Evolutionary conservation across 2,888 invertebrate species (phyloP), one percentile per base, ranked within the genome.

Genomic region (Phrixothrix hirtus): DNA sequence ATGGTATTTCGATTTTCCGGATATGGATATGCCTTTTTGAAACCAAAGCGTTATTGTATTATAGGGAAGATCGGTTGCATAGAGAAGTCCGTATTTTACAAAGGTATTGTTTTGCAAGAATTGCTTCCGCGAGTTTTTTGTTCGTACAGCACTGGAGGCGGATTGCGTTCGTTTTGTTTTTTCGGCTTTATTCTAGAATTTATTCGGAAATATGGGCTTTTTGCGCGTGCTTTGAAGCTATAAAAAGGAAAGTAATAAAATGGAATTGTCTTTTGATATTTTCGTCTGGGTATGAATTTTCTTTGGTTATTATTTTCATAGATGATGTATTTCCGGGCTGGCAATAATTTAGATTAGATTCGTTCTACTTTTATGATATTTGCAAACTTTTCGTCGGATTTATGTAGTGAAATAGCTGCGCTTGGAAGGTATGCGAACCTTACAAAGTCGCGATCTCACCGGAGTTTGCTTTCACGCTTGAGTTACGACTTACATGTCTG

Each of bases 201-300:
- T 45, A 38, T 41, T 44, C 47, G 29, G 21, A 34, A 46, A 41
- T 47, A 42, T 46, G 52, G 42, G 47, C 52, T 55, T 59, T 55
- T 61, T 61, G 55, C 57, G 52, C 51, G 57, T 56, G 58, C 58
- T 63, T 51, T 54, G 58, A 44, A 54, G 51, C 52, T 45, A 56
- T 61, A 61, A 63, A 61, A 60, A 55, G 59, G 47, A 60, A 59
- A 55, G 61, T 60, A 57, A 61, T 61, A 61, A 59, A 61, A 59
- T 41, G 42, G 50, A 57, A 58, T 58, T 58, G 58, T 57, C 58
- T 58, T 58, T 58, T 58, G 58, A 58, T 58, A 52, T 52, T 58
- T 58, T 55, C 52, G 52, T 39, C 44, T 34, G 48, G 48, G 34
- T 52, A 57, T 54, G 57, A 49, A 53, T 49, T 52, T 55, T 52